phyloP scores from a whole-genome alignment of 1,140 invertebrate genomes.

The Brachionus paranguensis region DNA sequence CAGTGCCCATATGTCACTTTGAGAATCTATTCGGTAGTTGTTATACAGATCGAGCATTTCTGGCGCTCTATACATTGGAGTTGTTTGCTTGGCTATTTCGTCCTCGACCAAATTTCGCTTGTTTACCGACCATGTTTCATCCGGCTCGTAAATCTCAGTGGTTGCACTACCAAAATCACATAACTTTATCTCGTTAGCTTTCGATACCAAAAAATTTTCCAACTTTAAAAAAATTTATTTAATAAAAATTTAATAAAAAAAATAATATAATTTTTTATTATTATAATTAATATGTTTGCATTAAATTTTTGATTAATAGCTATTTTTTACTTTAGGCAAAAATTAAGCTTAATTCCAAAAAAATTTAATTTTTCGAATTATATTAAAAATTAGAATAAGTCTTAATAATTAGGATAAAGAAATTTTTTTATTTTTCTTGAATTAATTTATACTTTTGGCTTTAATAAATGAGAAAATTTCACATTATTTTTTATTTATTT shows the following conservation, averaged over 20 bases:
- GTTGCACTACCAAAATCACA: slow-evolving; percentile 98
- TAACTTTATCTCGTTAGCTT: slow-evolving; percentile 78
- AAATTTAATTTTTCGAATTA: no score
- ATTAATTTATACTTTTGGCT: no score
- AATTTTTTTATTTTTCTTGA: no score
- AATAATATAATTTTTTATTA: no score
- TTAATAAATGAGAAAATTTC: no score
- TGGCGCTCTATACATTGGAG: slow-evolving; percentile 70
- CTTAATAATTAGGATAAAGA: no score
- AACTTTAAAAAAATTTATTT: slow-evolving; percentile 52
- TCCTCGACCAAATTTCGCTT: slow-evolving; percentile 87
- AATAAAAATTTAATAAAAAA: neutral
- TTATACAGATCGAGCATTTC: slow-evolving; percentile 97
- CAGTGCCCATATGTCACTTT: slow-evolving; percentile 89
- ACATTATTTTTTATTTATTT: no score
- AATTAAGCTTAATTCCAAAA: no score
- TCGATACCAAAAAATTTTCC: slow-evolving; percentile 70
- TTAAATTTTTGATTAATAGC: no score
- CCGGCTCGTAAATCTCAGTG: slow-evolving; percentile 71
- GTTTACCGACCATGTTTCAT: slow-evolving; percentile 81
- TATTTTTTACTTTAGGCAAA: no score
- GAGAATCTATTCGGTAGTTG: slow-evolving; percentile 76
- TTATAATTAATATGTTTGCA: no score
- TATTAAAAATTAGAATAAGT: no score
- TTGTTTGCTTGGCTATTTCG: slow-evolving; percentile 65